A percentile compares a stretch with the other conserved stretches of the same genome.
Evolutionary conservation across 1,140 invertebrate genomes (phyloP).

Genomic region (Bradynema listronoti): DNA sequence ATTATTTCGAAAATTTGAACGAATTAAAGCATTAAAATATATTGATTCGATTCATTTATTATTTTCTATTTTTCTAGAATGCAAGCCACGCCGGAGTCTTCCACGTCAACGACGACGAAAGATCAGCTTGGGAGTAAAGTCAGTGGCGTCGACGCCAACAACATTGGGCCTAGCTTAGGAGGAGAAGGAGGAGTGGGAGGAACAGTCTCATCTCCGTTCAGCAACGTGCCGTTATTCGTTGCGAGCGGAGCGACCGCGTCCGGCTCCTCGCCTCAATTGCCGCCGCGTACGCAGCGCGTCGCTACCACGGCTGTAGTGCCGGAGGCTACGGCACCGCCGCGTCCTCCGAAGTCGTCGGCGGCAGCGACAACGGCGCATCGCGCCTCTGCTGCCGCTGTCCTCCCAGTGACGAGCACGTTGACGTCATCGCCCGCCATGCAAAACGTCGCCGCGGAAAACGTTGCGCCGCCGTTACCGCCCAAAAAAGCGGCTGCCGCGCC

Average conservation of each 20-base stretch:
- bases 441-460: background rate
- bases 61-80: too few species aligned
- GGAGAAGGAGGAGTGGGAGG: too few species aligned
- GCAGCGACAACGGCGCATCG: background rate
- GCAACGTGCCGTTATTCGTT: too few species aligned
- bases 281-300: slow-evolving; percentile 3
- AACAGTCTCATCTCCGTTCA: too few species aligned
- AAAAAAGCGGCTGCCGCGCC: background rate
- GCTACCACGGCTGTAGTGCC: background rate
- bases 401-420: background rate
- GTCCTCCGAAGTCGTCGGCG: slow-evolving; percentile 11
- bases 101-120: too few species aligned
- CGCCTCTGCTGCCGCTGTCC: background rate
- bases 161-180: background rate
- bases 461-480: slow-evolving; percentile 9
- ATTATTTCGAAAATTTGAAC: too few species aligned
- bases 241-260: background rate
- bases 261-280: slow-evolving; percentile 9
- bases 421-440: background rate
- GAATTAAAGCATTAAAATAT: too few species aligned
- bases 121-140: too few species aligned
- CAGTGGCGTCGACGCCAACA: background rate
- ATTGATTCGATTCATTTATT: too few species aligned
- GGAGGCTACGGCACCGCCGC: slow-evolving; percentile 17
- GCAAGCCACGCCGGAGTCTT: too few species aligned